Base-by-base conservation (phyloP, 1,140 invertebrate genomes). In the Pachypeltis micranthus region DNA sequence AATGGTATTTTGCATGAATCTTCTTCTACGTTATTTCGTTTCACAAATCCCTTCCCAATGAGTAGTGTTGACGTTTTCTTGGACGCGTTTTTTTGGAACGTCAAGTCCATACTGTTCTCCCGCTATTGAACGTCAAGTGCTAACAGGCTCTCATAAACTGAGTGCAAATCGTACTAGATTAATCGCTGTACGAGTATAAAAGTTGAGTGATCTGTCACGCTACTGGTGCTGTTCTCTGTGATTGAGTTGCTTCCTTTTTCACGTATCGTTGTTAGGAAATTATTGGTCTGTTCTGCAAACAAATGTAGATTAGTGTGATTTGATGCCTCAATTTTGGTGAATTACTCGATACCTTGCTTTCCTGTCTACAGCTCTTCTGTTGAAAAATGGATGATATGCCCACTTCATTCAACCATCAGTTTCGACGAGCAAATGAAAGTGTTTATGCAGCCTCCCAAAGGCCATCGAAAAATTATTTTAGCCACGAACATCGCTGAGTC, bases 401-500 rank as follows among this genome's bases (percentile, higher is more conserved):
- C 67, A 0, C 70, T 90, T 16, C 88, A 91, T 72, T 90, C 87
- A 0, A 81, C 81, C 34, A 75, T 90, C 55, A 80, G 85, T 0
- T 74, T 73, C 57, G 72, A 80, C n/a, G 84, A 89, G 67, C 91
- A 93, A 69, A 76, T 78, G 14, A 75, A 76, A 54, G 86, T 87
- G 19, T 93, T 93, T 72, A 68, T 76, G 14, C 69, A 73, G 12
- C 70, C 81, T 2, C 77, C 79, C 23, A 54, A 67, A 0, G 80
- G 81, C 0, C 72, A 76, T 31, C 77, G 90, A 55, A 96, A 96
- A 77, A 82, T 95, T 65, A 96, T 99, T 71, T 76, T 99, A 1
- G 81, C 93, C 0, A 98, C 96, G 3, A 96, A 98, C 75, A 95
- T 98, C 67, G 93, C 94, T 0, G 96, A 99, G 76, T 96, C 91